These are phyloP conservation scores for Speoplatyrhinus poulsoni DNA, from an alignment of 2,113 vertebrate species.

Conservation along the genomic window DNA sequence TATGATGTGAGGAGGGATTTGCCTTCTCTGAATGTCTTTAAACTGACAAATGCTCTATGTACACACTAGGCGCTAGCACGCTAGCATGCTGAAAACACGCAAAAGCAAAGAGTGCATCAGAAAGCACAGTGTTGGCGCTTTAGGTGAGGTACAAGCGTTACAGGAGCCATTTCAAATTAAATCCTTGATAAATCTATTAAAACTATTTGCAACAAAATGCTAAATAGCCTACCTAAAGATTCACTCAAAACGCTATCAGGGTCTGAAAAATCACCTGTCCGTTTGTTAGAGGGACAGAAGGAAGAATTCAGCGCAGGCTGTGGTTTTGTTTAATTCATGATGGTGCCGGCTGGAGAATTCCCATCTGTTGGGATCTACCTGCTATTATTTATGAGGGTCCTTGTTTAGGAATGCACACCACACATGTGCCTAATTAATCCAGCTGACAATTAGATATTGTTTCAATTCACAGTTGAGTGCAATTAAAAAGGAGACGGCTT, in stretches of 20 bases:
- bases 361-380: conserved; percentile 89
- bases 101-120: conserved; percentile 33
- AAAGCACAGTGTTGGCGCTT: conserved; percentile 12
- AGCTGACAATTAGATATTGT: conserved; percentile 98
- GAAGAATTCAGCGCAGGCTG: conserved; percentile 70
- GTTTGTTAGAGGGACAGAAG: conserved; percentile 8
- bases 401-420: conserved; percentile 91
- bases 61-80: conserved; percentile 45
- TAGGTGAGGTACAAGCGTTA: neutral
- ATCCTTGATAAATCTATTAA: neutral
- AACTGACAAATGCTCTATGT: conserved; percentile 61
- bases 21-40: conserved; percentile 62
- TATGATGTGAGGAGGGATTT: conserved; percentile 62
- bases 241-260: conserved; percentile 56
- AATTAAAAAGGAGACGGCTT: conserved; percentile 92
- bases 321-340: conserved; percentile 80
- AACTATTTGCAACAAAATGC: too few relatives aligned
- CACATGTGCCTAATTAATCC: conserved; percentile 98
- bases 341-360: conserved; percentile 80
- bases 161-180: neutral
- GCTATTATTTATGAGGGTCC: conserved; percentile 94
- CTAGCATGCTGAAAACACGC: conserved; percentile 31
- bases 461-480: conserved; percentile 95
- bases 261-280: neutral
- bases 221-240: conserved; percentile 42